phyloP scores from a whole-genome alignment of 2,888 invertebrate species.

The Gymnoscelis rufifasciata region DNA sequence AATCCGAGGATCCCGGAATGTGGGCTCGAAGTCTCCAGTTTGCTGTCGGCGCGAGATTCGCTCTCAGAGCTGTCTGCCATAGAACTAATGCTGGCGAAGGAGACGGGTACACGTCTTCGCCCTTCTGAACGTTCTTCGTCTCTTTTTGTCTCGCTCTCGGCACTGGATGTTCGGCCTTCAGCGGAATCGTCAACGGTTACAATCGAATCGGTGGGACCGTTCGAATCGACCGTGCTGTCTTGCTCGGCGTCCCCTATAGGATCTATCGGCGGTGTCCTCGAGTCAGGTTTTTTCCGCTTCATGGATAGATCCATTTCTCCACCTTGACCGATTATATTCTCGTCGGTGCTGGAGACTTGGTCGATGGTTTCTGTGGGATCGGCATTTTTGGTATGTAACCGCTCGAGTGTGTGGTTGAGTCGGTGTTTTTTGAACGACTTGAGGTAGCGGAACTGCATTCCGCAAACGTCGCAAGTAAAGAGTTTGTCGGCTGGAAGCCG shows the following conservation, averaged over 20 bases:
- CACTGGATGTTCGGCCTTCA: constrained; percentile 66
- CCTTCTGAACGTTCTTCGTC: constrained; percentile 53
- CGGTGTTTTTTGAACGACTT: constrained; percentile 95
- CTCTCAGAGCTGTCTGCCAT: constrained; percentile 76
- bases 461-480: constrained; percentile 94
- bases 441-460: constrained; percentile 93
- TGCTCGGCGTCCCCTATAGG: constrained; percentile 79
- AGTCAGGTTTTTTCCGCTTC: constrained; percentile 65
- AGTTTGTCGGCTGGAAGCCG: constrained; percentile 92
- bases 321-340: constrained; percentile 76
- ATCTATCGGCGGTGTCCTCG: constrained; percentile 70
- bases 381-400: constrained; percentile 85
- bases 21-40: constrained; percentile 76
- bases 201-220: constrained; percentile 71
- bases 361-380: constrained; percentile 78
- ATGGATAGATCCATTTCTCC: constrained; percentile 80
- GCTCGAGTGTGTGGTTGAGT: constrained; percentile 90
- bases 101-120: constrained; percentile 63
- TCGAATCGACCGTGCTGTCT: constrained; percentile 87
- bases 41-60: constrained; percentile 67
- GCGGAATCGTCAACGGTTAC: constrained; percentile 69
- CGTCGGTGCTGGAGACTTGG: constrained; percentile 86
- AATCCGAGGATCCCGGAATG: constrained; percentile 81
- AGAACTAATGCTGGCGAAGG: constrained; percentile 75
- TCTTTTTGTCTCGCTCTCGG: constrained; percentile 59